Percentiles rank a stretch among this genome's conserved stretches.
These are phyloP conservation scores for Iselma pallidipennis DNA, from an alignment of 2,888 invertebrate genomes.

Conservation along the genomic window DNA sequence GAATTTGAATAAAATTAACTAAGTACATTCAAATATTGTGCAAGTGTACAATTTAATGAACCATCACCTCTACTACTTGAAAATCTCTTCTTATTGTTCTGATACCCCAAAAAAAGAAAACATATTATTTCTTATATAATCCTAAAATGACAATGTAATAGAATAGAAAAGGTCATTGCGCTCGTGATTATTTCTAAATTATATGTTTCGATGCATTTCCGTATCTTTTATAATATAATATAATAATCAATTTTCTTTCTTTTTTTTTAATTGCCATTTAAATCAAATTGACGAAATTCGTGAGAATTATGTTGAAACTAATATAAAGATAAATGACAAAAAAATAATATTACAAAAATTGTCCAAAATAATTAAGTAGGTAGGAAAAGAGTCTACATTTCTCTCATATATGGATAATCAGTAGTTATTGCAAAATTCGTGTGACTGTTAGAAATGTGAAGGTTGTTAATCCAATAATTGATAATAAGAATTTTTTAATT, in stretches of 20 bases:
- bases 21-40: neutral
- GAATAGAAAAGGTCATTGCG: slow-evolving; percentile 4
- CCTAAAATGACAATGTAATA: neutral
- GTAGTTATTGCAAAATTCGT: no score
- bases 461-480: neutral
- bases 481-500: no score
- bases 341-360: slow-evolving; percentile 12
- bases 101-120: neutral
- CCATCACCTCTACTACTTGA: no score
- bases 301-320: neutral
- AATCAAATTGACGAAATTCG: neutral
- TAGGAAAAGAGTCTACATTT: neutral
- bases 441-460: neutral
- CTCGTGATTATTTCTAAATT: slow-evolving; percentile 6
- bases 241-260: no score
- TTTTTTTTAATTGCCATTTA: no score
- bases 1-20: neutral
- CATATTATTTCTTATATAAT: neutral
- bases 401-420: no score
- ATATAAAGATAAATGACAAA: no score
- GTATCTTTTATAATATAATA: neutral
- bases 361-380: slow-evolving; percentile 10
- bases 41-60: neutral
- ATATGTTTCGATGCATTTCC: slow-evolving; percentile 1
- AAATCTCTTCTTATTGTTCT: neutral